phyloP scores from a whole-genome alignment of 1,140 invertebrate species.

The Tachypleus tridentatus region DNA sequence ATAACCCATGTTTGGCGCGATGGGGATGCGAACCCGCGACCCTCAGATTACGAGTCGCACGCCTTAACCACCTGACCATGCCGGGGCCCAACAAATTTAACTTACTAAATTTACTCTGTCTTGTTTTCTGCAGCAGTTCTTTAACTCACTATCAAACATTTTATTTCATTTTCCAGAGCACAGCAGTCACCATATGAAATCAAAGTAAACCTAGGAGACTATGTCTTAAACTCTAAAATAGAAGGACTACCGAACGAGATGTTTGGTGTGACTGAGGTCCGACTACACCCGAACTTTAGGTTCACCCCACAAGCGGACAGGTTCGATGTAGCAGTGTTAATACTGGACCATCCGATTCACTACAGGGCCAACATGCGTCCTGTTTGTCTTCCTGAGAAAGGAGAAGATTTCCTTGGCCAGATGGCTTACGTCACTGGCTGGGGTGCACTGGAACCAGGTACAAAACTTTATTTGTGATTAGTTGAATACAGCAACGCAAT shows the following conservation, averaged over 20 bases:
- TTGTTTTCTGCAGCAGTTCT: too few relatives aligned
- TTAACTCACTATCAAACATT: too few relatives aligned
- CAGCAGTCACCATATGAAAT: constrained; percentile 61
- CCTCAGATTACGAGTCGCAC: too few relatives aligned
- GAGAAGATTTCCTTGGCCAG: constrained; percentile 75
- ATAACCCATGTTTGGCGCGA: too few relatives aligned
- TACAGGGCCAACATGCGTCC: constrained; percentile 84
- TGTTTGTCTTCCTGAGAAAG: constrained; percentile 81
- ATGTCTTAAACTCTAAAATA: constrained; percentile 81
- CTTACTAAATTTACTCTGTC: too few relatives aligned
- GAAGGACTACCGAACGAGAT: constrained; percentile 81
- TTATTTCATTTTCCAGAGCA: constrained; percentile 44
- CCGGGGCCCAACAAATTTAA: too few relatives aligned
- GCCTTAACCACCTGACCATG: too few relatives aligned
- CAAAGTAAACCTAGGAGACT: constrained; percentile 82
- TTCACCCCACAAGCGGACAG: constrained; percentile 76
- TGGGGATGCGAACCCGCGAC: too few relatives aligned
- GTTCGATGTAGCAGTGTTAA: constrained; percentile 83
- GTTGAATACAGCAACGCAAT: too few relatives aligned
- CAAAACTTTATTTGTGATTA: background rate
- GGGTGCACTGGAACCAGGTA: constrained; percentile 71
- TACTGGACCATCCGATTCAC: constrained; percentile 71
- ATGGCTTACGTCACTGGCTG: constrained; percentile 87
- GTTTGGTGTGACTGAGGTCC: constrained; percentile 73
- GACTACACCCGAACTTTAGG: constrained; percentile 88